Conservation (phyloP, 2,113 vertebrate genomes). For the Fregetta grallaria region DNA sequence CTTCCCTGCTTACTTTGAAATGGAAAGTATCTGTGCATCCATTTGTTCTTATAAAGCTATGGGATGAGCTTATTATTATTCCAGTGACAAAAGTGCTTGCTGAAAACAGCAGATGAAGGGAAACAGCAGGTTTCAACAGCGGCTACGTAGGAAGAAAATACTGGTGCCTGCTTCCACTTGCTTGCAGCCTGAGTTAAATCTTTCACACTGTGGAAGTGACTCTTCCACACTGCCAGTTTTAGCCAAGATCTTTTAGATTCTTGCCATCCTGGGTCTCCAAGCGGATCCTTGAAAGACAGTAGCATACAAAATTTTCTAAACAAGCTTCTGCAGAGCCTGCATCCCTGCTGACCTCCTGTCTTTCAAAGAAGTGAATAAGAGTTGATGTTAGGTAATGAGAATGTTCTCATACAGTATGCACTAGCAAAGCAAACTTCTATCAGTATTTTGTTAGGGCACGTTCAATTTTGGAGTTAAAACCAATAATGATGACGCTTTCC, state of each 20-base stretch:
- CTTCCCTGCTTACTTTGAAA: not conserved
- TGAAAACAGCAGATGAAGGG: slow-evolving; percentile 26
- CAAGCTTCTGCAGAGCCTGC: not conserved
- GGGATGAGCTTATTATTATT: slow-evolving; percentile 30
- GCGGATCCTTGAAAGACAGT: not conserved
- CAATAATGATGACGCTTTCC: not conserved
- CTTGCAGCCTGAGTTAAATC: not conserved
- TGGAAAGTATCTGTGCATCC: not conserved
- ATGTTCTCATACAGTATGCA: not conserved
- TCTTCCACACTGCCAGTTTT: not conserved
- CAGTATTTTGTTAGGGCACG: not conserved
- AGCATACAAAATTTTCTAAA: not conserved
- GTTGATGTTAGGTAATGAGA: not conserved
- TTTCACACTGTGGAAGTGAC: not conserved
- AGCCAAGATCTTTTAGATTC: not conserved
- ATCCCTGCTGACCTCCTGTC: not conserved
- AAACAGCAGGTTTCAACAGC: not conserved
- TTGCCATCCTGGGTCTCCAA: not conserved
- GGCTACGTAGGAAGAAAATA: not conserved
- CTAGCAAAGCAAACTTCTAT: not conserved
- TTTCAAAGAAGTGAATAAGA: not conserved
- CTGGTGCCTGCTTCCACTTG: not conserved
- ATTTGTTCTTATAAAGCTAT: slow-evolving; percentile 13
- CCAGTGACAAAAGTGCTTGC: not conserved
- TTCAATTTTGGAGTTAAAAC: not conserved